Evolutionary conservation across 2,797 vertebrate genomes (phyloP).

Genomic region (Zalophus californianus): DNA sequence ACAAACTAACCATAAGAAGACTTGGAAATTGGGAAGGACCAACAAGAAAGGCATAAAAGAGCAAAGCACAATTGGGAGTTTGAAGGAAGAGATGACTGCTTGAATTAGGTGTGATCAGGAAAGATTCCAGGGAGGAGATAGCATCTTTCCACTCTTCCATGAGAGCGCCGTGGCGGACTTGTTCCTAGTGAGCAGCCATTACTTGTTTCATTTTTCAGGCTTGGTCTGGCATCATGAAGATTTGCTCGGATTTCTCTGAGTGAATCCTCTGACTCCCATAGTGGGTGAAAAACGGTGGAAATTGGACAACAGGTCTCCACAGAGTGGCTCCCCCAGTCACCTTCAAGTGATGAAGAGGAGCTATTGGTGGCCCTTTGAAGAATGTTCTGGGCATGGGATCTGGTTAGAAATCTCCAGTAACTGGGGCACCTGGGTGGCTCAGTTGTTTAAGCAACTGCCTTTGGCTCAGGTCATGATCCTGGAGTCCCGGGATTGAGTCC

Average conservation of each 20-base stretch:
- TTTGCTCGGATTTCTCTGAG: background rate
- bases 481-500: no score
- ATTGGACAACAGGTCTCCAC: background rate
- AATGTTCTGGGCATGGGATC: background rate
- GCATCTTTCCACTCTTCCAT: background rate
- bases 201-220: background rate
- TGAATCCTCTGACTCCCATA: background rate
- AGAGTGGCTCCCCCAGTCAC: background rate
- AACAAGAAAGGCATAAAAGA: background rate
- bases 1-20: slow-evolving; percentile 25
- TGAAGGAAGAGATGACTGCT: background rate
- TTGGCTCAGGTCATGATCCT: no score
- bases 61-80: background rate
- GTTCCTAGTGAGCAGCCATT: background rate
- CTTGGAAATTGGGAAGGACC: background rate
- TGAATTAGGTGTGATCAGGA: background rate
- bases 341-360: background rate
- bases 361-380: background rate
- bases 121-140: background rate
- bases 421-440: no score
- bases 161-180: background rate
- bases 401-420: background rate
- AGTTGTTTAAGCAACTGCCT: no score
- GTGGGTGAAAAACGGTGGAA: background rate
- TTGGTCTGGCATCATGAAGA: background rate